Base-by-base conservation (phyloP, 2,888 invertebrate species). In the Mesorhabditis belari region DNA sequence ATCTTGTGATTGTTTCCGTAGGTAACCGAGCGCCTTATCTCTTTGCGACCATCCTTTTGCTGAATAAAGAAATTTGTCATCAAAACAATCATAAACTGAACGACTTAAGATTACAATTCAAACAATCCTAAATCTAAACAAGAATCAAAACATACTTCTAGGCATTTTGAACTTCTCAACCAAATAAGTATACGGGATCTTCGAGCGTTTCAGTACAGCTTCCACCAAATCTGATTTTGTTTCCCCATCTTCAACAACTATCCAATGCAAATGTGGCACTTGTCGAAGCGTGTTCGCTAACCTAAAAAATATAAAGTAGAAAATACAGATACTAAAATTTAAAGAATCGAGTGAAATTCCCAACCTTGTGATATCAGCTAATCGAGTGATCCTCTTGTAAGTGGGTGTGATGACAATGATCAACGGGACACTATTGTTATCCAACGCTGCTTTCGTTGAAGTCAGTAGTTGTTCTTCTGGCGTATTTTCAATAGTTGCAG, bases 361-460 rank as follows among this genome's bases (percentile, higher is more conserved):
- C 44, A n/a, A 69, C 70, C 70, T 63, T 28, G 65, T 57, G 64
- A 70, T 57, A 50, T 70, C 70, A 6, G 70, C 61, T 28, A 69
- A 28, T 52, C 70, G 19, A 0, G 66, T 67, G 9, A 66, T 52
- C 24, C 70, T n/a, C 44, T 62, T 62, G 55, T 70, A 69, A 5
- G 70, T 69, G 2, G 70, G 70, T 9, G 70, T 70, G 12, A 70
- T 60, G 29, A 70, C 63, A n/a, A 70, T 60, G n/a, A 70, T 69
- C 58, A 70, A 35, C 24, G 65, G 63, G 24, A 44, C 5, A 26
- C 26, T 55, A 35, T 55, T 44, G n/a, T 44, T 9, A 9, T 9
- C n/a, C n/a, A n/a, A n/a, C n/a, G n/a, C n/a, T n/a, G n/a, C n/a
- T n/a, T n/a, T n/a, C n/a, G n/a, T n/a, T n/a, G n/a, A n/a, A n/a